A percentile compares a stretch with the other conserved stretches of the same genome.
Conservation (phyloP, 1,140 invertebrate species). For the Sycobia sp. region DNA sequence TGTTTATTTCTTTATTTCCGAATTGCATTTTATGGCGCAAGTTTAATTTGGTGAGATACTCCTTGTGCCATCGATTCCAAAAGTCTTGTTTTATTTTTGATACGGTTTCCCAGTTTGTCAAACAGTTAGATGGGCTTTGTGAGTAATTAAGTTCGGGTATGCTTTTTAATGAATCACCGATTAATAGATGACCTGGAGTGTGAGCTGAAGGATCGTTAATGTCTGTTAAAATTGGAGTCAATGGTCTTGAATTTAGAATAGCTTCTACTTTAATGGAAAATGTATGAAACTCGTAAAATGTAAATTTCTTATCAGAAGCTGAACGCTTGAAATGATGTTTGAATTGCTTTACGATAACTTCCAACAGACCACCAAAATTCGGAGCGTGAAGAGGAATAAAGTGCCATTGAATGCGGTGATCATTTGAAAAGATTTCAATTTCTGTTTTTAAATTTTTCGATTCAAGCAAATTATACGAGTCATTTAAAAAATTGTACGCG, state of each 20-base stretch:
- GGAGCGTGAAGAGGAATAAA: slow-evolving; percentile 6
- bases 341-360: not conserved
- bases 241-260: not conserved
- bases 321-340: slow-evolving; percentile 15
- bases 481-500: not conserved
- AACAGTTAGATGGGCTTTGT: too few species aligned
- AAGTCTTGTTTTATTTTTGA: not conserved
- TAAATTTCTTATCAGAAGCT: not conserved
- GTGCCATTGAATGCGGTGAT: not conserved
- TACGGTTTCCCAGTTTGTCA: not conserved
- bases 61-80: slow-evolving; percentile 11
- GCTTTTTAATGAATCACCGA: not conserved
- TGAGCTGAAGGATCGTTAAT: too few species aligned
- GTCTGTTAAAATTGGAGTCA: too few species aligned
- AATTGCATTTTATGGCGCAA: not conserved
- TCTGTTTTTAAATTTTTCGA: not conserved
- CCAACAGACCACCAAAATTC: slow-evolving; percentile 13
- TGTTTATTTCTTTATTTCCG: too few species aligned
- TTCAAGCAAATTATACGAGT: too few species aligned
- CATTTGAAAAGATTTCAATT: not conserved
- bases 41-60: slow-evolving; percentile 8
- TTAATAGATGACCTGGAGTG: too few species aligned
- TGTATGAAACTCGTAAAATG: not conserved
- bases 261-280: not conserved
- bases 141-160: too few species aligned